phyloP scores from a whole-genome alignment of 30 jellyfish, hydroid and myxozoan genomes.

The Hydractinia echinata region DNA sequence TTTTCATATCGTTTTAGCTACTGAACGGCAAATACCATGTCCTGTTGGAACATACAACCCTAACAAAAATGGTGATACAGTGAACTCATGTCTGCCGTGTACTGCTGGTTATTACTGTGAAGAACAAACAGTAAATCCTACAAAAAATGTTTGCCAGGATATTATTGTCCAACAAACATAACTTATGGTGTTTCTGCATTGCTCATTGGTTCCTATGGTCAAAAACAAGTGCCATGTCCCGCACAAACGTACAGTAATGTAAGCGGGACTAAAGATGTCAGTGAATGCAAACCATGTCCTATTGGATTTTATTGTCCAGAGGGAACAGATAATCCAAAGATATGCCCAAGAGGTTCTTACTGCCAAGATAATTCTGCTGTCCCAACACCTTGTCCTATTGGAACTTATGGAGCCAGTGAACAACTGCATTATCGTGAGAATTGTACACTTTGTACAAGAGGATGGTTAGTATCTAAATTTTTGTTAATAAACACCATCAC shows the following conservation, averaged over 20 bases:
- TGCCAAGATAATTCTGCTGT: conserved; percentile 72
- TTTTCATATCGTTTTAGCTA: conserved; percentile 39
- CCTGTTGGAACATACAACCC: conserved; percentile 98
- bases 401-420: conserved; percentile 72
- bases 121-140: conserved; percentile 77
- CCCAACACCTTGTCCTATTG: conserved; percentile 98
- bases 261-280: conserved; percentile 55
- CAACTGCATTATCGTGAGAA: conserved; percentile 81
- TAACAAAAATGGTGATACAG: conserved; percentile 64
- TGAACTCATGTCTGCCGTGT: conserved; percentile 88
- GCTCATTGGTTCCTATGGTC: conserved; percentile 96
- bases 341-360: conserved; percentile 90
- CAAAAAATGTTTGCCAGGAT: conserved; percentile 68
- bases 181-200: conserved; percentile 86
- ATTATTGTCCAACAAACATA: conserved; percentile 88
- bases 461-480: conserved; percentile 60
- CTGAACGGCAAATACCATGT: conserved; percentile 87
- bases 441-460: conserved; percentile 88
- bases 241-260: conserved; percentile 75
- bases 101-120: conserved; percentile 89
- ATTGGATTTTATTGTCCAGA: conserved; percentile 77
- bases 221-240: conserved; percentile 94
- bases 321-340: conserved; percentile 78
- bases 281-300: conserved; percentile 72
- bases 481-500: background rate